Evolutionary conservation across 2,888 invertebrate species (phyloP).

Genomic region (Adelognathus sp.): DNA sequence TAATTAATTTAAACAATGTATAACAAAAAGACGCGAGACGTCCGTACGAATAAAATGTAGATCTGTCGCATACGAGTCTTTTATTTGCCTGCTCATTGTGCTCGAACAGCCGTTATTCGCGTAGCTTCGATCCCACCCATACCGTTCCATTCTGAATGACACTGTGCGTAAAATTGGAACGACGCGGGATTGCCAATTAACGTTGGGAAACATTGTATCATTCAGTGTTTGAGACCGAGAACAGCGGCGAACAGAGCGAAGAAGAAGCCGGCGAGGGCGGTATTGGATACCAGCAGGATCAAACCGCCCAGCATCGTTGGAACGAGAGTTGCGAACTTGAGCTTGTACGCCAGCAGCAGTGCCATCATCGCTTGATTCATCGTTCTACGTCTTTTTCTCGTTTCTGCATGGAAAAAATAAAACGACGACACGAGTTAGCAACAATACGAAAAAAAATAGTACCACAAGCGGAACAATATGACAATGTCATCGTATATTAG

Average conservation of each 20-base stretch:
- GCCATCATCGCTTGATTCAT: conserved; percentile 88
- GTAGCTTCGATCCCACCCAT: background rate
- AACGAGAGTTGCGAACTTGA: conserved; percentile 90
- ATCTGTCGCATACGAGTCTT: conserved; percentile 10
- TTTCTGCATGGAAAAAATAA: conserved; percentile 60
- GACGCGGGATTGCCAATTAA: background rate
- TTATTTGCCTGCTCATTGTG: background rate
- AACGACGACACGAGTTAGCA: too few species aligned
- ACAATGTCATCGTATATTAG: background rate
- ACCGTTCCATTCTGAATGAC: background rate
- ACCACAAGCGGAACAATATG: background rate
- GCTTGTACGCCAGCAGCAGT: conserved; percentile 90
- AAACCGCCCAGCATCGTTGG: conserved; percentile 89
- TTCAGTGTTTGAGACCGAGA: conserved; percentile 85
- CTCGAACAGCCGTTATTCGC: background rate
- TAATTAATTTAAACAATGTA: conserved; percentile 60
- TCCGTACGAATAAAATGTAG: conserved; percentile 43
- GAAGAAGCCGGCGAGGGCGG: conserved; percentile 93
- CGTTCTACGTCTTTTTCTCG: conserved; percentile 80
- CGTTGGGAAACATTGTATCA: background rate
- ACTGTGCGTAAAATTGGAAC: background rate
- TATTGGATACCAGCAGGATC: conserved; percentile 88
- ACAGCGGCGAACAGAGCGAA: conserved; percentile 93
- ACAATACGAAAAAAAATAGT: background rate
- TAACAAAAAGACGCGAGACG: conserved; percentile 15